Evolutionary conservation across 2,797 vertebrate genomes (phyloP), one percentile per base, ranked within the genome.

Genomic region (Bovichtus variegatus): DNA sequence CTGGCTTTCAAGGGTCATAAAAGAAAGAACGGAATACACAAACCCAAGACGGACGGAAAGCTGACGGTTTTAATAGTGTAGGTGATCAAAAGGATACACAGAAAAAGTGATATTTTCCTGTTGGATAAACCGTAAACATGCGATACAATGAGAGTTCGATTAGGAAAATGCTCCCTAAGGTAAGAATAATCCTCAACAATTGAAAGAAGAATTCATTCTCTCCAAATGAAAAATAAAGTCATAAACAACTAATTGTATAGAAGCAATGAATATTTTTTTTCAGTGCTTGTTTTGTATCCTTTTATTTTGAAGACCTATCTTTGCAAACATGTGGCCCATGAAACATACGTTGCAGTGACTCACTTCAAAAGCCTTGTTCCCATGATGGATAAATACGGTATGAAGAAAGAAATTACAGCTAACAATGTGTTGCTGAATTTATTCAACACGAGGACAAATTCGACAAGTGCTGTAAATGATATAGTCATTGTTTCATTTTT

Each of bases 361-460:
- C 92, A 95, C 46, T 97, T 97, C 92, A 97, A 96, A 93, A 90
- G 94, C 90, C 96, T 99, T 67, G 94, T 94, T 62, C 97, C 98
- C 63, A 84, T 93, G 55, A 91, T 97, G 95, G 96, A 97, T 86
- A 91, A 88, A 76, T 97, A 96, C 64, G 96, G 98, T 98, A 83
- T 93, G 95, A 74, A 7, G 6, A 31, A n/a, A n/a, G 16, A 66
- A 60, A 54, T 16, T 40, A 44, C 18, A 4, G 8, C 58, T 63
- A 58, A 9, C 16, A 57, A 19, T 21, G 1, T 44, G 2, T 57
- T 60, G 6, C 2, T 47, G 1, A 72, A 29, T 3, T 43, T 29
- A 40, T 29, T 55, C 1, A 49, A 23, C 13, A 7, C 49, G 1
- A 31, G 6, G 41, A 34, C 54, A 9, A 41, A 36, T 5, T 71